Base-by-base conservation (phyloP, 2,888 invertebrate species). In the Iselma pallidipennis region DNA sequence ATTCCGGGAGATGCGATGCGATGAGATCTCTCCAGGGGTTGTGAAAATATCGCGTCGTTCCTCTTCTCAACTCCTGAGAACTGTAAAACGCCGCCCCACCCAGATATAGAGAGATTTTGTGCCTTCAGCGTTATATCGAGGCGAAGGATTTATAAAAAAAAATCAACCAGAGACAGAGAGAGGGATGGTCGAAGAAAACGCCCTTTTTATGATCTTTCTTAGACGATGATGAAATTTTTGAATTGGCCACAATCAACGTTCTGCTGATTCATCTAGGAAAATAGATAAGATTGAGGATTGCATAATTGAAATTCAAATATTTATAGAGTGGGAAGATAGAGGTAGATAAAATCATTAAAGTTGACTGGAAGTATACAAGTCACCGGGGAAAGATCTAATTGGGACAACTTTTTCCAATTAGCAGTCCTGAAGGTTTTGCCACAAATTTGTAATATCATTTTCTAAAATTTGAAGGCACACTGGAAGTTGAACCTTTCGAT, bases 1-100 rank as follows among this genome's bases (percentile, higher is more conserved):
- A 63, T 78, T 77, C 79, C 78, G 79, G 79, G 80, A 76, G 73
- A 71, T 75, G 75, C 77, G 78, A 79, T 79, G 76, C 75, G 78
- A 79, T 79, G 73, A 61, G 66, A 69, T 69, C 69, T 66, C 73
- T 37, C 37, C 37, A 37, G 37, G 37, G 37, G 74, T 66, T 72
- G 69, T 70, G 76, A 78, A 78, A 78, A 79, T 74, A 75, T 77
- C 75, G 37, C 37, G 37, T 37, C 37, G 37, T 37, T 37, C 7
- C 37, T 37, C 37, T 37, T 37, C 37, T 37, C 37, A 16, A 37
- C 37, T 71, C 72, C 72, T 73, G 71, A 73, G 74, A 16, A 16
- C 16, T 37, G 37, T 16, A 16, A 37, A 37, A 16, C 37, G n/a
- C n/a, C n/a, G 37, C 37, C 37, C 37, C 37, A 37, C 37, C 37